phyloP scores from a whole-genome alignment of 2,113 vertebrate genomes.

The Merops nubicus region DNA sequence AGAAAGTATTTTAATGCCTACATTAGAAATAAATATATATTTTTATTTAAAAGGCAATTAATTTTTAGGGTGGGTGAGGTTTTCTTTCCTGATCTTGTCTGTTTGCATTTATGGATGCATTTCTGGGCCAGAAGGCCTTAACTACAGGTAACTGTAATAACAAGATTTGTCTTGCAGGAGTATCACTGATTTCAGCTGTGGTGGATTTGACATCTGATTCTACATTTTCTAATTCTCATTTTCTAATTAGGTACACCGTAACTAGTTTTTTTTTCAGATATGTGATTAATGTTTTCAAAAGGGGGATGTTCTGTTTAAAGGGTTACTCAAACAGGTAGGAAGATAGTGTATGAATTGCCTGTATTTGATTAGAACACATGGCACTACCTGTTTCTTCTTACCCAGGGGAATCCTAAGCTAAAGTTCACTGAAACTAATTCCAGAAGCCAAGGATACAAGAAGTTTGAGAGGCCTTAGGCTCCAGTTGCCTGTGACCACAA shows the following conservation, averaged over 20 bases:
- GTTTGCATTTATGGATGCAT: neutral
- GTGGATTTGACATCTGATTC: neutral
- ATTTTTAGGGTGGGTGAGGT: neutral
- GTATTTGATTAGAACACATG: neutral
- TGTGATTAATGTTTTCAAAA: neutral
- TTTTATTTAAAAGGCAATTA: neutral
- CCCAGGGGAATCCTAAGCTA: neutral
- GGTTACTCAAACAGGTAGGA: neutral
- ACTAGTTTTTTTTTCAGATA: neutral
- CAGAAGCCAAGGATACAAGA: neutral
- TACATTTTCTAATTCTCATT: neutral
- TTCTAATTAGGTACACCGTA: neutral
- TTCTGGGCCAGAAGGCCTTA: neutral
- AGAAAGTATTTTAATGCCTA: neutral
- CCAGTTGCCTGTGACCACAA: neutral
- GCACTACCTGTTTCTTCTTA: neutral
- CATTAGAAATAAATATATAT: neutral
- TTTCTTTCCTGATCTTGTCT: neutral
- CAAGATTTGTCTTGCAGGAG: neutral
- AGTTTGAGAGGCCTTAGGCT: neutral
- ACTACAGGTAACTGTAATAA: neutral
- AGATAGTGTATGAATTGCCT: neutral
- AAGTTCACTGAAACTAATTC: neutral
- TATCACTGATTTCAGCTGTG: neutral
- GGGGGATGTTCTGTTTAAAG: neutral